Conservation (phyloP, 2,888 invertebrate species). For the Caradrina clavipalpis region DNA sequence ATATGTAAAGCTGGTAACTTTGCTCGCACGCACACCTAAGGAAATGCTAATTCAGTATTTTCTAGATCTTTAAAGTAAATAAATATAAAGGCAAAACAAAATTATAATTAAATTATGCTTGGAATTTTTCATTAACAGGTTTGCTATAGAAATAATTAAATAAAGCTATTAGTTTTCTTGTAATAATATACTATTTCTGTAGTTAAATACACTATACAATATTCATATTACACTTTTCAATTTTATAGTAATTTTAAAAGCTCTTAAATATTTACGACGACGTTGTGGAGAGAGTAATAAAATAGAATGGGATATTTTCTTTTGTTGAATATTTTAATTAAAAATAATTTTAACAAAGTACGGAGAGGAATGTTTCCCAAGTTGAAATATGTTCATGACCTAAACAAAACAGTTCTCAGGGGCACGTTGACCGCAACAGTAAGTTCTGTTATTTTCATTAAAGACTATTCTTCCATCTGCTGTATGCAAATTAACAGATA, state of each 20-base stretch:
- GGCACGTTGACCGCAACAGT: constrained; percentile 77
- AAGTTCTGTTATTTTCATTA: constrained; percentile 74
- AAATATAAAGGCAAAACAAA: constrained; percentile 23
- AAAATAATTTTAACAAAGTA: constrained; percentile 5
- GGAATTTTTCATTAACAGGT: constrained; percentile 2
- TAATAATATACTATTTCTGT: neutral
- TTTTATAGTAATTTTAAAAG: neutral
- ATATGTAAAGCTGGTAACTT: constrained; percentile 46
- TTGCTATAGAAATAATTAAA: neutral
- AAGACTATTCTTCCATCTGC: constrained; percentile 76
- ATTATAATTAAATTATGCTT: neutral
- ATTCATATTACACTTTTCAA: neutral
- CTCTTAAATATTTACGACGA: neutral
- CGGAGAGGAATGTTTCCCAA: constrained; percentile 13
- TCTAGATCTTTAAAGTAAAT: constrained; percentile 28
- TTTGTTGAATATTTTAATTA: constrained; percentile 2
- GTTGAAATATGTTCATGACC: constrained; percentile 50
- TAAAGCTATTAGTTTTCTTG: constrained; percentile 1
- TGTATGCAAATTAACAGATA: constrained; percentile 81
- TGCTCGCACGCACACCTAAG: constrained; percentile 48
- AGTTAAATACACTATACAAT: neutral
- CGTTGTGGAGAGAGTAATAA: neutral
- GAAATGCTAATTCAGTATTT: constrained; percentile 51
- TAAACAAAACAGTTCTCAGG: constrained; percentile 75
- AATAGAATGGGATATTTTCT: neutral